These are phyloP conservation scores for Psix sp. DNA, from an alignment of 1,140 invertebrate species.

Conservation along the genomic window DNA sequence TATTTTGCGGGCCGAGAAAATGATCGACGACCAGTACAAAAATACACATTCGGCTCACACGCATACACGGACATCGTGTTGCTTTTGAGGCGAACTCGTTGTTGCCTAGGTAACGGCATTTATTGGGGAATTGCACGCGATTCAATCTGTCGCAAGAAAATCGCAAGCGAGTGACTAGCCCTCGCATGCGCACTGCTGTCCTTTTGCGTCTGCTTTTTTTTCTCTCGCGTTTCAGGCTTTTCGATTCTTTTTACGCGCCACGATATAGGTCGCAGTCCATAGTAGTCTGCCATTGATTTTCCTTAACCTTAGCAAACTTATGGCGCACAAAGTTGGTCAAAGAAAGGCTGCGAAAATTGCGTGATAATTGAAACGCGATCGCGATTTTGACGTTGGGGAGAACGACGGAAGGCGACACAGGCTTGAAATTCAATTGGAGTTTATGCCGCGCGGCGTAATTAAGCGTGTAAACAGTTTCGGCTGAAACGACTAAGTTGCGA, in stretches of 20 bases:
- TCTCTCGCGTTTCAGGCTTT: constrained; percentile 7
- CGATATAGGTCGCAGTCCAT: constrained; percentile 54
- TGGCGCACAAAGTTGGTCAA: not conserved
- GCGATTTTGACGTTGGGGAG: too few species aligned
- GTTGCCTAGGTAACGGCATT: constrained; percentile 48
- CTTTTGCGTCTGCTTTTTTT: not conserved
- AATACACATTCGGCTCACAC: constrained; percentile 19
- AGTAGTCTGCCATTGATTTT: constrained; percentile 56
- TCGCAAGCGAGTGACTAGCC: constrained; percentile 14
- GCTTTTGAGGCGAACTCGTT: constrained; percentile 33
- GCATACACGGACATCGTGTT: constrained; percentile 16
- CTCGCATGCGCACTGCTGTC: constrained; percentile 25
- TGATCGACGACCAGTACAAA: constrained; percentile 43
- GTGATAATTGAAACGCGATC: constrained; percentile 42
- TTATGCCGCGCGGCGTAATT: constrained; percentile 24
- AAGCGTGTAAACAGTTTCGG: constrained; percentile 38
- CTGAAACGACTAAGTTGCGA: constrained; percentile 3
- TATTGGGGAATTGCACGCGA: constrained; percentile 49
- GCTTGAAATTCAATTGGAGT: constrained; percentile 19
- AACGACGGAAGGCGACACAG: too few species aligned
- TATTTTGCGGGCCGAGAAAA: constrained; percentile 32
- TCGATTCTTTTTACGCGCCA: constrained; percentile 11
- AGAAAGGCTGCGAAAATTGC: constrained; percentile 23
- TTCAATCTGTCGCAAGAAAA: constrained; percentile 32
- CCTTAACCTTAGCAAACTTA: constrained; percentile 48